Evolutionary conservation across 2,888 invertebrate species (phyloP), one percentile per base, ranked within the genome.

Genomic region (Drosophila differens): DNA sequence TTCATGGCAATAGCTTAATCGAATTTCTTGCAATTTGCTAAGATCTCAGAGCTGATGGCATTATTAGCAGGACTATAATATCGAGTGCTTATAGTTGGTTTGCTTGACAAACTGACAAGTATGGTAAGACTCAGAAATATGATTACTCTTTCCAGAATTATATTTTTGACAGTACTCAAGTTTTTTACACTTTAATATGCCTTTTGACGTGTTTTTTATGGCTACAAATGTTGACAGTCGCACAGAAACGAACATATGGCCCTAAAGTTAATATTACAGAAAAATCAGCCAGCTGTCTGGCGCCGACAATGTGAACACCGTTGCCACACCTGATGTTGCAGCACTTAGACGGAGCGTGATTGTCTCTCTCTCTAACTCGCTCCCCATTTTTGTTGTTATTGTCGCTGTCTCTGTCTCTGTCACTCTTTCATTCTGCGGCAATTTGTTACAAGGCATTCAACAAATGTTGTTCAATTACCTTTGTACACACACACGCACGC

Each of bases 391-490:
- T 12, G 5, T 44, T 44, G 44, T 12, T 12, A 22, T 44, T 44
- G 22, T 3, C 12, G 19, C 44, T 51, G 12, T 59, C 35, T 37
- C 32, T 9, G 51, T 39, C 25, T 9, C 22, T 54, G 22, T 74
- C 30, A 32, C 47, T 35, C 44, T 14, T 60, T 41, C 44, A 32
- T 39, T 68, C 55, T 58, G 63, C 44, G 64, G 74, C 79, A 84
- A 91, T 90, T 91, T 81, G 83, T 90, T 91, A 77, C 77, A 76
- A 73, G 85, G 77, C 88, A 88, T 90, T 91, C 90, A 90, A 83
- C 90, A 88, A 91, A 91, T 87, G 90, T 85, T 90, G 83, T 90
- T 87, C 91, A 87, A 91, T 87, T 87, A 91, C 91, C 75, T 85
- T 73, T 37, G 35, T 59, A 62, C 55, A 55, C 58, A 47, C 32